Conservation (phyloP, 2,888 invertebrate species). For the Scaptomyza parva region DNA sequence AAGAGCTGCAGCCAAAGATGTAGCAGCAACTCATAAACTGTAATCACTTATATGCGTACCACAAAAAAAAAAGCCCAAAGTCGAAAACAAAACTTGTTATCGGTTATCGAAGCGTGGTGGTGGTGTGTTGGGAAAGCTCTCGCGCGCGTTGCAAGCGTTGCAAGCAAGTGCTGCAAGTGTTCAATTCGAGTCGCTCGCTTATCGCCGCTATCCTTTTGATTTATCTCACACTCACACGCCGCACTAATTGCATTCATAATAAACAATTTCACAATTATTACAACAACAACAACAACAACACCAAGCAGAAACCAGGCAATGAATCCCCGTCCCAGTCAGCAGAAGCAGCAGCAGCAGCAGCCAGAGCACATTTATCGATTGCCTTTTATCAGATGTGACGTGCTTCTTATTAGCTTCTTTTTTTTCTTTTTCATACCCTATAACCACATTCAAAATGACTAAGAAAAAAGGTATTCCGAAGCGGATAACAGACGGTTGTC, state of each 20-base stretch:
- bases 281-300: conserved; percentile 17
- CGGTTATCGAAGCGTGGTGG: conserved; percentile 66
- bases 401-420: conserved; percentile 58
- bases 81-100: conserved; percentile 63
- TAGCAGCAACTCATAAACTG: conserved; percentile 68
- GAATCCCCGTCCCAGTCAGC: conserved; percentile 7
- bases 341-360: too few species aligned
- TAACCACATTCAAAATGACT: background rate
- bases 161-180: conserved; percentile 9
- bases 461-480: background rate
- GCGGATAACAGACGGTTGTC: too few species aligned
- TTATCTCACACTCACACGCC: conserved; percentile 72
- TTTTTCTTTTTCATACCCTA: background rate
- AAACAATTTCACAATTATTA: conserved; percentile 65
- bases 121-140: conserved; percentile 30
- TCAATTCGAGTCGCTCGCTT: conserved; percentile 59
- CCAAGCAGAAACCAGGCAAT: too few species aligned
- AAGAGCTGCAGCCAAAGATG: conserved; percentile 14
- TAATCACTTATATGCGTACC: conserved; percentile 64
- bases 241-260: conserved; percentile 66
- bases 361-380: conserved; percentile 50
- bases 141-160: background rate
- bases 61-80: background rate
- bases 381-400: conserved; percentile 60
- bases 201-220: conserved; percentile 78